Evolutionary conservation across 2,888 invertebrate genomes (phyloP).

Genomic region (Euplexia lucipara): DNA sequence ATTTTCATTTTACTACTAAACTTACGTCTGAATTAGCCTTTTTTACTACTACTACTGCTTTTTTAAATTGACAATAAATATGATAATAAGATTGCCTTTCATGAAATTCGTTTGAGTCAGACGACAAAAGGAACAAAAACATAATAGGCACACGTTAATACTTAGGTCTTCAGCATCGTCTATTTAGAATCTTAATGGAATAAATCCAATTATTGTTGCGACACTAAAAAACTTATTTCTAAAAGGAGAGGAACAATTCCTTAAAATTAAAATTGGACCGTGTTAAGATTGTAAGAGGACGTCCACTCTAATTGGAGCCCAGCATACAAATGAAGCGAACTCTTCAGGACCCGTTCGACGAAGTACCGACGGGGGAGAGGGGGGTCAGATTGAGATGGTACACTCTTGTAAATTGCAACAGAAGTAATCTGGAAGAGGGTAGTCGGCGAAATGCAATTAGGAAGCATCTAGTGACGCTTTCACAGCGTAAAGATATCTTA

Average conservation of each 20-base stretch:
- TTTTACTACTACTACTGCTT: too few relatives aligned
- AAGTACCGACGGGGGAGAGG: constrained; percentile 41
- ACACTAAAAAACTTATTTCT: constrained; percentile 51
- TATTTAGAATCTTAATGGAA: constrained; percentile 33
- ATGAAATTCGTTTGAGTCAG: background rate
- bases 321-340: constrained; percentile 57
- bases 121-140: background rate
- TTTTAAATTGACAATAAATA: background rate
- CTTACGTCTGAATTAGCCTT: background rate
- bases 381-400: constrained; percentile 66
- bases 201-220: constrained; percentile 58
- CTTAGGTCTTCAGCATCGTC: background rate
- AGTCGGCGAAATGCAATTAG: constrained; percentile 76
- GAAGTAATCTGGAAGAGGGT: constrained; percentile 73
- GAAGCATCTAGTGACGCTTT: constrained; percentile 71
- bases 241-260: constrained; percentile 59
- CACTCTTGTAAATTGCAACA: constrained; percentile 73
- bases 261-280: constrained; percentile 65
- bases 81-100: background rate
- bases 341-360: constrained; percentile 36
- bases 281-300: constrained; percentile 62
- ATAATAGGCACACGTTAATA: background rate
- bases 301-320: constrained; percentile 61
- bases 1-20: background rate
- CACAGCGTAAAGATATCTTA: constrained; percentile 64